Base-by-base conservation (phyloP, 2,113 vertebrate genomes). In the Oriolus oriolus region DNA sequence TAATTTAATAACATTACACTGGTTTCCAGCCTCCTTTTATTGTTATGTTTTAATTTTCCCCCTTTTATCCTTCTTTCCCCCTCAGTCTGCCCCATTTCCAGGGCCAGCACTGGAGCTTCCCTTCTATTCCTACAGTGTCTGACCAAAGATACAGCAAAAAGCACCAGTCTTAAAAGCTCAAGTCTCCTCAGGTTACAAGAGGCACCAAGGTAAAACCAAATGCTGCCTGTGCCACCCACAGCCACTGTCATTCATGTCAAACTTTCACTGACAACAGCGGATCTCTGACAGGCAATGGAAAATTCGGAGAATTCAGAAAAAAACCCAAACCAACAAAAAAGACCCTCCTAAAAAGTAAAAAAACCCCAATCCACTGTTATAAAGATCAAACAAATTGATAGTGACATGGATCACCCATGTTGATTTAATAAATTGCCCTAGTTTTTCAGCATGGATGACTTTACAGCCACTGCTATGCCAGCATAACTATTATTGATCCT, bases 191-290 rank as follows among this genome's bases (percentile, higher is more conserved):
- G 9, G 42, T 89, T 94, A 66, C 66, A 53, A 66, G 65, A 35
- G 93, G 83, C 68, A 84, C 20, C 0, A 1, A 42, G 53, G 54
- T 79, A 79, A 87, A 16, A 93, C 33, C 69, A 94, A 90, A 93
- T 95, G 77, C 61, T 73, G n/a, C 28, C 82, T 89, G 37, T 87
- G 60, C 63, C 77, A 77, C 74, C 81, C 75, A 81, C 47, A 1
- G 50, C 65, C 84, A 73, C 79, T 79, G 52, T 83, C 65, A 78
- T 73, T 68, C 42, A 30, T 26, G n/a, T 74, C 84, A 93, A 70
- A 90, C n/a, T 78, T 96, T 89, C 88, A 68, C 84, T 80, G 50
- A 24, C 65, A 97, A 89, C 64, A 86, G 69, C 89, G 94, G 68
- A 97, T 93, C 28, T 92, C 57, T 0, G 4, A 52, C 23, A 79